phyloP scores from a whole-genome alignment of 2,888 invertebrate genomes.

The Hypolimnas misippus region DNA sequence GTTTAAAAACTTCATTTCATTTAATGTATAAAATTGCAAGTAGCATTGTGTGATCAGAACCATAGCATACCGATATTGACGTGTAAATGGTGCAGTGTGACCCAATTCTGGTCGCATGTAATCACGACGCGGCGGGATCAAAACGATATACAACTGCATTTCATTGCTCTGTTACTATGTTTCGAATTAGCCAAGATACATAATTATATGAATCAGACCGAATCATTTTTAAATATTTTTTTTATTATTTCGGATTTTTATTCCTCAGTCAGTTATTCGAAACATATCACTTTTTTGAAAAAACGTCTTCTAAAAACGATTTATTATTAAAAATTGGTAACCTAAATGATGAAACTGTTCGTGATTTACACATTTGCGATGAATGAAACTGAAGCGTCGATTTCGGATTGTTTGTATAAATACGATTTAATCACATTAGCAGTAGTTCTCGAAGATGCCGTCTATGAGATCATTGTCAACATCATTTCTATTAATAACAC shows the following conservation, averaged over 20 bases:
- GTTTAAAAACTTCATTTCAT: too few species aligned
- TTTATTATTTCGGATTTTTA: too few species aligned
- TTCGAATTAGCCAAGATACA: not conserved
- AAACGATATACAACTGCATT: not conserved
- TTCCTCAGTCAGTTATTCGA: too few species aligned
- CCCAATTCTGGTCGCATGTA: slow-evolving; percentile 35
- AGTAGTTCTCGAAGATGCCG: slow-evolving; percentile 20
- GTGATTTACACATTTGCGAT: slow-evolving; percentile 1
- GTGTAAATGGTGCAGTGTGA: slow-evolving; percentile 32
- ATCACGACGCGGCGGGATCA: slow-evolving; percentile 20
- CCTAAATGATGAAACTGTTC: not conserved
- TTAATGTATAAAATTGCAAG: not conserved
- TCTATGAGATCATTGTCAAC: slow-evolving; percentile 35
- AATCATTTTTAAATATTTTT: too few species aligned
- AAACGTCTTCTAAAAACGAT: not conserved
- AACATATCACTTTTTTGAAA: not conserved
- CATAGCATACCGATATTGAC: slow-evolving; percentile 19
- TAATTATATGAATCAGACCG: not conserved
- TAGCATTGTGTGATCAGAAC: not conserved
- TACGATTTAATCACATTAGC: slow-evolving; percentile 31
- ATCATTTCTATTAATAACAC: not conserved
- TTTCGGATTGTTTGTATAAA: not conserved
- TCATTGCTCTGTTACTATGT: not conserved
- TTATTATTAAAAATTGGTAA: not conserved
- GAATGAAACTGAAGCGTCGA: slow-evolving; percentile 5